Conservation (phyloP, 1,140 invertebrate species). For the Camponotus pennsylvanicus region DNA sequence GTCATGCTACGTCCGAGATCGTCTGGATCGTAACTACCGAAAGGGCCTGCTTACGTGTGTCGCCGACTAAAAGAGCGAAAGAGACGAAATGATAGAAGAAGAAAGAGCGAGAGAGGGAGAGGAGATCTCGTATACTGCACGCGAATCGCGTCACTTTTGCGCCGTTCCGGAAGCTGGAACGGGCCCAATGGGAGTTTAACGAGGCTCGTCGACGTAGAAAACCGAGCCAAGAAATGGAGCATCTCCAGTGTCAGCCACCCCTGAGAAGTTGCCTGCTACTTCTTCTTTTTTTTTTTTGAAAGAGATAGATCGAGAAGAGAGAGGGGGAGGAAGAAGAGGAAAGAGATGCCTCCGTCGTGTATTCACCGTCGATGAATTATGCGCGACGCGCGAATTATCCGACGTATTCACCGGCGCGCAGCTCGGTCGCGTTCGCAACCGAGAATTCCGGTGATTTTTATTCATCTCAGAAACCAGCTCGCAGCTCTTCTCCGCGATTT, state of each 20-base stretch:
- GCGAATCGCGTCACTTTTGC: conserved; percentile 44
- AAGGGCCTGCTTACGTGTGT: not conserved
- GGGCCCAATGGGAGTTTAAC: conserved; percentile 74
- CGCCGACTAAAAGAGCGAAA: not conserved
- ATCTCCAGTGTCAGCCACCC: conserved; percentile 54
- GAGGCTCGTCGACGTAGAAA: conserved; percentile 67
- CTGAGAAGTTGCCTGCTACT: conserved; percentile 37
- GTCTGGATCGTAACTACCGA: conserved; percentile 18
- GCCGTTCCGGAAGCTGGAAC: conserved; percentile 63
- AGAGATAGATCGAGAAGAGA: not conserved
- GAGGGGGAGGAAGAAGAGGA: not conserved
- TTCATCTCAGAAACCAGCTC: not conserved
- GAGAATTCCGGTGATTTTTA: conserved; percentile 4
- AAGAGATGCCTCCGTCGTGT: not conserved
- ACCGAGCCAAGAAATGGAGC: conserved; percentile 65
- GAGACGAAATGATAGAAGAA: not conserved
- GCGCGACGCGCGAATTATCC: conserved; percentile 38
- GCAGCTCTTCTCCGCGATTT: not conserved
- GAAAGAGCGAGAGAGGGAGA: not conserved
- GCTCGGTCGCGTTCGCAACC: not conserved
- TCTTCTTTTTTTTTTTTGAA: conserved; percentile 13
- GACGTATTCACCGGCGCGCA: not conserved
- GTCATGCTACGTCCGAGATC: not conserved
- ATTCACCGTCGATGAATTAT: conserved; percentile 31
- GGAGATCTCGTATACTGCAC: conserved; percentile 20